Evolutionary conservation across 2,113 vertebrate species (phyloP), one percentile per base, ranked within the genome.

Genomic region (Nothoprocta perdicaria): DNA sequence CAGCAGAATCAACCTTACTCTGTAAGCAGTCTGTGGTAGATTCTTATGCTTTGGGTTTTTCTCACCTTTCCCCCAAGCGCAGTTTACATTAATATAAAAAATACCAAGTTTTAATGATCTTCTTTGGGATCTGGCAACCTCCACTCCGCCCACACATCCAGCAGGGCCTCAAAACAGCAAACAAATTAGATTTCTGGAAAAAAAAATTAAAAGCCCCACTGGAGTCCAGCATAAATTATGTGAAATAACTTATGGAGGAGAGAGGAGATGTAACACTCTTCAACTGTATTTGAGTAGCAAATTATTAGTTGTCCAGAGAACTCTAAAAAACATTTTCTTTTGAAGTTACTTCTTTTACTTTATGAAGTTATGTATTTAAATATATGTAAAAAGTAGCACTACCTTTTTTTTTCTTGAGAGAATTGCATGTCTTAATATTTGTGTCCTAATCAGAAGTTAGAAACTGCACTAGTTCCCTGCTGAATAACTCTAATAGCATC

Each of bases 231-330:
- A 74, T 3, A 85, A 57, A 61, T 48, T 48, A 48, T 87, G 57
- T 17, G 41, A 75, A 93, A 87, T 93, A 92, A 91, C 80, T 91
- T 65, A 90, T 84, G 35, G 52, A 55, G 40, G 77, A 92, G 21
- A 9, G 22, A 87, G n/a, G 45, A 73, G 82, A 71, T 80, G 52
- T 8, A 26, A 71, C 15, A 17, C 22, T 83, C 35, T 90, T 50
- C 41, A 84, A 41, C 40, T 41, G 43, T 52, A 48, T 88, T 61
- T 71, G 38, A 91, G 61, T 48, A 88, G 46, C 50, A 94, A 89
- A 87, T 95, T 91, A 93, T 40, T 67, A 92, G 46, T 74, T 77
- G 55, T 71, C 24, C 67, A 27, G n/a, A 67, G 87, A 80, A 55
- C 3, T 43, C 15, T 12, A 52, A 69, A 95, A 74, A 35, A 52